Percentiles rank a stretch among this genome's conserved stretches.
phyloP scores from a whole-genome alignment of 2,797 vertebrate species.

The Arctocebus calabarensis region DNA sequence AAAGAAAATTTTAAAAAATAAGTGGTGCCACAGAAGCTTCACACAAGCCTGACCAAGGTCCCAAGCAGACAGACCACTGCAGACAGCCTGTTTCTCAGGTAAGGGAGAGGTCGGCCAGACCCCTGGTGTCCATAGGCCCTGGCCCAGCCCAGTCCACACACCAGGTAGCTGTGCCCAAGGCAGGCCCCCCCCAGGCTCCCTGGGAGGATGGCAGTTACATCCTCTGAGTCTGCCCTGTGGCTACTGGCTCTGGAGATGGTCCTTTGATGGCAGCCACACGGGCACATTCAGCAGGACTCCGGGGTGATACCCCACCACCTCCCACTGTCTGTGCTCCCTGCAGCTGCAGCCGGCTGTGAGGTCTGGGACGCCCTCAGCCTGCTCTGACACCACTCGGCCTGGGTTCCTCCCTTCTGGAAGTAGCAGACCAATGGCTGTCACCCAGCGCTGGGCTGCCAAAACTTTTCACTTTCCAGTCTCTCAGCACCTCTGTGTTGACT shows the following conservation, averaged over 20 bases:
- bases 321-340: not conserved
- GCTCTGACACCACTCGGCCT: fast-evolving
- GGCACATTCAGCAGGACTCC: not conserved
- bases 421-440: fast-evolving
- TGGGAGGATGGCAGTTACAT: fast-evolving
- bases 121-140: fast-evolving
- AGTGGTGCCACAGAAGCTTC: not conserved
- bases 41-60: not conserved
- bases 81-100: no score
- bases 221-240: fast-evolving
- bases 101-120: not conserved
- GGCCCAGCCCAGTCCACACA: fast-evolving
- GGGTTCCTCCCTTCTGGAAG: fast-evolving
- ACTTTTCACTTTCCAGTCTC: fast-evolving
- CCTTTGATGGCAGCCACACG: fast-evolving
- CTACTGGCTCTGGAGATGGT: fast-evolving
- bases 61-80: fast-evolving
- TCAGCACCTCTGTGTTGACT: not conserved
- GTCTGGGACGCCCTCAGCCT: fast-evolving
- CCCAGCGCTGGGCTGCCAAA: fast-evolving
- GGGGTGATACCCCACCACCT: fast-evolving
- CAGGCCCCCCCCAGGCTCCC: fast-evolving
- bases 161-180: fast-evolving
- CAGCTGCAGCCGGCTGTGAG: fast-evolving
- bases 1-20: no score